Base-by-base conservation (phyloP, 1,140 invertebrate genomes). In the Bombus breviceps region DNA sequence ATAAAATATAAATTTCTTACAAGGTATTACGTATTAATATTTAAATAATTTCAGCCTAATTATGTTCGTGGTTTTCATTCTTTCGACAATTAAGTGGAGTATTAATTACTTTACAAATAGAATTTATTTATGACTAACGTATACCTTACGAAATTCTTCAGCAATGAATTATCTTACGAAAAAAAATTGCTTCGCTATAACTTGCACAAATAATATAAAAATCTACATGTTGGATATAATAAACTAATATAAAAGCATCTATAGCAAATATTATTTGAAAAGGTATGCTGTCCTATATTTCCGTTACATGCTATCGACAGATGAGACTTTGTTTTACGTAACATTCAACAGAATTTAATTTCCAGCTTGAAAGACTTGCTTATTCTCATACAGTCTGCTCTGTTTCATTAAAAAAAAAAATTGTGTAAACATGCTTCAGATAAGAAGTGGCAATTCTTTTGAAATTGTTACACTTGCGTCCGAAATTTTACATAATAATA, bases 241-340 rank as follows among this genome's bases (percentile, higher is more conserved):
- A 34, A 34, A 57, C 32, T 32, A 57, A 37, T 75, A 75, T 57
- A 18, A 41, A 72, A 9, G 37, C 25, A 25, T n/a, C 37, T 41
- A 6, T 0, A 28, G 9, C 6, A 28, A 69, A 69, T 69, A 39
- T 39, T 72, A 37, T 37, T 37, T n/a, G 37, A 72, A 72, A 72
- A 25, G 25, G 3, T 5, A 72, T 15, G 28, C 37, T 72, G 37
- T 39, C 8, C 25, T 25, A 37, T 75, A 53, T 57, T 57, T 53
- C 32, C 25, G 47, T 57, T 75, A 57, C 13, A 25, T 75, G 47
- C 47, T 75, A 75, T 75, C 73, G 73, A 75, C 73, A 75, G 73
- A 34, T 34, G 73, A 75, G 73, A 75, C 47, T 34, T 53, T 34
- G 47, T 32, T 75, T 75, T 57, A 57, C 47, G n/a, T 75, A 57